Conservation (phyloP, 2,888 invertebrate genomes). For the Xestobium rufovillosum region DNA sequence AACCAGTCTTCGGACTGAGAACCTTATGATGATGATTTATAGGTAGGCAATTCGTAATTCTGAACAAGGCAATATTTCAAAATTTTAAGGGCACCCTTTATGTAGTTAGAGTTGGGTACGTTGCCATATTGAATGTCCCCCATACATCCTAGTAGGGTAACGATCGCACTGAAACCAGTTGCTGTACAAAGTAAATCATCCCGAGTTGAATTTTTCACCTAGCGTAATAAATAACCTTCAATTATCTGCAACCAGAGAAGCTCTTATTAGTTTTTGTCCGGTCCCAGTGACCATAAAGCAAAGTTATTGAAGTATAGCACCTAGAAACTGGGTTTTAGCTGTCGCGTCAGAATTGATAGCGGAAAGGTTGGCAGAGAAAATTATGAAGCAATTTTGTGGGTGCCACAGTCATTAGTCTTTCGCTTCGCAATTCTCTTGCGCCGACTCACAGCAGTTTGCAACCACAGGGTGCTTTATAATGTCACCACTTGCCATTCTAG, state of each 20-base stretch:
- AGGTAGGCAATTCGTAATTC: too few species aligned
- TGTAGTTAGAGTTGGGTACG: too few species aligned
- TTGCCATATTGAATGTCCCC: too few species aligned
- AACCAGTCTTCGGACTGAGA: too few species aligned
- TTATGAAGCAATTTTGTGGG: constrained; percentile 45
- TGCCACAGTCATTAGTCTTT: constrained; percentile 41
- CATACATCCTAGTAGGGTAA: too few species aligned
- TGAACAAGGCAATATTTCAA: too few species aligned
- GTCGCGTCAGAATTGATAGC: constrained; percentile 40
- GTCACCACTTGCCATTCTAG: constrained; percentile 30
- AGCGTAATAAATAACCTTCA: constrained; percentile 24
- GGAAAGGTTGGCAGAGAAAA: constrained; percentile 43
- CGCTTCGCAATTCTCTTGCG: constrained; percentile 21
- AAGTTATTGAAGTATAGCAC: constrained; percentile 36
- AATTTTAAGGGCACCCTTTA: too few species aligned
- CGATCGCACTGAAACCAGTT: too few species aligned
- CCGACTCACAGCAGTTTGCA: constrained; percentile 17
- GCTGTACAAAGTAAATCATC: too few species aligned
- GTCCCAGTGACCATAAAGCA: constrained; percentile 27
- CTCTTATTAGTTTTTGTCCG: constrained; percentile 24
- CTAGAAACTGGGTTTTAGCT: constrained; percentile 30
- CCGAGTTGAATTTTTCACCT: too few species aligned
- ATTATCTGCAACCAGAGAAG: constrained; percentile 27
- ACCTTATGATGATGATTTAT: too few species aligned
- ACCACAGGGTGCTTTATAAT: constrained; percentile 30